phyloP scores from a whole-genome alignment of 2,888 invertebrate genomes.

The Temnothorax rugatulus region DNA sequence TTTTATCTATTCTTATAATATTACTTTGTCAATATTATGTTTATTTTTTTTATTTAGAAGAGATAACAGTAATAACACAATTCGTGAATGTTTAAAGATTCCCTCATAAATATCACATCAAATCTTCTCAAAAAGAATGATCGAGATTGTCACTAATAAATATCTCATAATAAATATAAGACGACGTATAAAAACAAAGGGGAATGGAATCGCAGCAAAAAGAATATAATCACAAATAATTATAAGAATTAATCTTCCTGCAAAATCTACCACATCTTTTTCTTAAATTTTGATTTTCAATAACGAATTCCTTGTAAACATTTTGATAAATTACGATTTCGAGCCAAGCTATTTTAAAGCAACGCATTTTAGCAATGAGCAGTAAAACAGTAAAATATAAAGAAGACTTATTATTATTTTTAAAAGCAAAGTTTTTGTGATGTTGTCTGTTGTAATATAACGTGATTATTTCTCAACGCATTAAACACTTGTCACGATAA shows the following conservation, averaged over 20 bases:
- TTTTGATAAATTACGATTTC: neutral
- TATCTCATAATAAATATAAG: slow-evolving; percentile 53
- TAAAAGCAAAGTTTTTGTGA: neutral
- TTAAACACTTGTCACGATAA: neutral
- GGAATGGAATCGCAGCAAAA: slow-evolving; percentile 70
- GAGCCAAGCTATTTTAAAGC: neutral
- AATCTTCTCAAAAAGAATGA: slow-evolving; percentile 65
- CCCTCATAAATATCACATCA: neutral
- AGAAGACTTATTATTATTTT: neutral
- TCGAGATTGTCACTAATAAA: slow-evolving; percentile 80
- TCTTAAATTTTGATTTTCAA: neutral
- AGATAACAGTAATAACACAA: neutral
- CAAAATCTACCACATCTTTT: slow-evolving; percentile 85
- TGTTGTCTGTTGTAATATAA: neutral
- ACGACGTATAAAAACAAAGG: slow-evolving; percentile 81
- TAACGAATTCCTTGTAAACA: neutral
- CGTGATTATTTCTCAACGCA: neutral
- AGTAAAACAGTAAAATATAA: neutral
- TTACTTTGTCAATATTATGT: neutral
- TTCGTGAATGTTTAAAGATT: neutral
- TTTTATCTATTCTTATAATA: neutral
- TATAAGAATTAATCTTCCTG: slow-evolving; percentile 86
- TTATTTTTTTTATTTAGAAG: neutral
- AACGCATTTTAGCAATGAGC: neutral
- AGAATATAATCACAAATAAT: slow-evolving; percentile 82